Percentiles rank a stretch among this genome's conserved stretches.
Evolutionary conservation across 2,797 vertebrate genomes (phyloP).

Genomic region (Gallirallus australis): DNA sequence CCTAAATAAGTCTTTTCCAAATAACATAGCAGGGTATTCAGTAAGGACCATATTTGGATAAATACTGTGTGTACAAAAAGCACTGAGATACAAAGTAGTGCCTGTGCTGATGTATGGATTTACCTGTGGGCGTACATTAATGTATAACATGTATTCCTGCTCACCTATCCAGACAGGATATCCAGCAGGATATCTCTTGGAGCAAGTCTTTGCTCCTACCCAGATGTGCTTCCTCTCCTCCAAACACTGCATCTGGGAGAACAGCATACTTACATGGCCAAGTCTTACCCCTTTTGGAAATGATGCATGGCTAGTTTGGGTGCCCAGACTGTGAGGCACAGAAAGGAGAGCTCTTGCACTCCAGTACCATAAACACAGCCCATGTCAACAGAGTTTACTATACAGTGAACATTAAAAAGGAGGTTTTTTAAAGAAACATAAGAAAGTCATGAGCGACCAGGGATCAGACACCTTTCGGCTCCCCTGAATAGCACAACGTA

Average conservation of each 20-base stretch:
- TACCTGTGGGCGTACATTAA: neutral
- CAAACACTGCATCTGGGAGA: neutral
- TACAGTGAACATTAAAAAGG: neutral
- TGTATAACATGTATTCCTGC: neutral
- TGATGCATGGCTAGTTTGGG: neutral
- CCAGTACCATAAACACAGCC: neutral
- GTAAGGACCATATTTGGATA: neutral
- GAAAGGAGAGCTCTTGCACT: neutral
- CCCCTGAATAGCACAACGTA: neutral
- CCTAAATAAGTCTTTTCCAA: neutral
- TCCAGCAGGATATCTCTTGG: neutral
- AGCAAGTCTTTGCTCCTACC: neutral
- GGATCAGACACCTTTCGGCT: conserved; percentile 17
- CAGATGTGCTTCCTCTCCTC: neutral
- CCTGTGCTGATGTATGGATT: neutral
- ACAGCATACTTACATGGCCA: neutral
- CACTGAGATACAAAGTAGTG: neutral
- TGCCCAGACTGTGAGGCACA: neutral
- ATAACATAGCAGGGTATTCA: neutral
- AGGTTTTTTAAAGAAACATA: conserved; percentile 21
- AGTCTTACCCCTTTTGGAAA: neutral
- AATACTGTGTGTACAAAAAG: neutral
- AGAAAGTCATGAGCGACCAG: neutral
- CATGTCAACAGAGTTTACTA: conserved; percentile 9
- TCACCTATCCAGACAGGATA: neutral